Base-by-base conservation (phyloP, 1,140 invertebrate species). In the Drosophila navojoa region DNA sequence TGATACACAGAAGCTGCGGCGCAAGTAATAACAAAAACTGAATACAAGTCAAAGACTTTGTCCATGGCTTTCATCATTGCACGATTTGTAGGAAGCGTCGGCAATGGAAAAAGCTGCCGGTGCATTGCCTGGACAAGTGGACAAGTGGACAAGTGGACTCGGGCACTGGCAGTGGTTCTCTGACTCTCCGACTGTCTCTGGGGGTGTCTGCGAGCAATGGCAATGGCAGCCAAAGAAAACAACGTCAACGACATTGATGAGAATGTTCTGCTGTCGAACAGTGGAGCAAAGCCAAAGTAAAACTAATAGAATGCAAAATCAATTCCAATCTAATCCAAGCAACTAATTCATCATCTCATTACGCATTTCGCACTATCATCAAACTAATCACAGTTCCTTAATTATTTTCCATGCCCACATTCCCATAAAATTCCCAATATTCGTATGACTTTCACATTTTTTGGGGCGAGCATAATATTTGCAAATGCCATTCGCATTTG, bases 31-130 rank as follows among this genome's bases (percentile, higher is more conserved):
- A 74, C 55, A 86, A 87, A 86, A 87, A 89, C 72, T 84, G 76
- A 84, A 89, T 90, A 87, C 84, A 87, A 87, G 85, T 87, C 84
- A 87, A 87, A 87, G 84, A 87, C 84, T 89, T 87, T 87, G 84
- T 89, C 73, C 84, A 87, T 87, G 79, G 79, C 71, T 87, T 87
- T 87, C 82, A 87, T 87, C 84, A 89, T 87, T 79, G 84, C 84
- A 89, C 84, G 84, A 87, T 84, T 87, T 84, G 73, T 77, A 70
- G 76, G 50, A 69, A 69, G 52, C 71, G 62, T 25, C 55, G 52
- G 68, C 62, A 44, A n/a, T 16, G 58, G 45, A 50, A 49, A 42
- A 70, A 70, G 52, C 42, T 61, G 67, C 40, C 40, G 58, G 19
- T 53, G 58, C 27, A 27, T 66, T 57, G 61, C 44, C 27, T 66